phyloP scores from a whole-genome alignment of 1,140 invertebrate genomes.

The Sarcophaga peregrina region DNA sequence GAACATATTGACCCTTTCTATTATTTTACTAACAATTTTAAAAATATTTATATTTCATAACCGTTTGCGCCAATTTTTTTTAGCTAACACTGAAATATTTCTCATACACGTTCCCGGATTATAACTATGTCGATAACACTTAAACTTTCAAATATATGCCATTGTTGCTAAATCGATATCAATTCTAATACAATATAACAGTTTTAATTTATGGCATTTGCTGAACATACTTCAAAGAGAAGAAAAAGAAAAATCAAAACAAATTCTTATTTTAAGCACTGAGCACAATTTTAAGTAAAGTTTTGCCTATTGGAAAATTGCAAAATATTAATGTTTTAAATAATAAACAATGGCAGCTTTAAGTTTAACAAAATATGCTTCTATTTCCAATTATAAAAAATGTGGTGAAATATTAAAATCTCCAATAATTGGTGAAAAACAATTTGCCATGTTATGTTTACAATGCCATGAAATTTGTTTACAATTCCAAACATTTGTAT shows the following conservation, averaged over 20 bases:
- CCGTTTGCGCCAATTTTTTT: too few relatives aligned
- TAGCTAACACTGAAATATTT: too few relatives aligned
- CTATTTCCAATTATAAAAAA: constrained; percentile 23
- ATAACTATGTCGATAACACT: too few relatives aligned
- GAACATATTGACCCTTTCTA: too few relatives aligned
- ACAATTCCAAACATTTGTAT: constrained; percentile 32
- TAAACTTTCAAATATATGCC: too few relatives aligned
- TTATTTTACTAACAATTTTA: too few relatives aligned
- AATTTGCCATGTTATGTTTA: constrained; percentile 23
- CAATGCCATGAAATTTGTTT: constrained; percentile 35
- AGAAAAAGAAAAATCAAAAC: neutral
- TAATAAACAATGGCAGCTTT: neutral
- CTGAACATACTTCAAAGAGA: neutral
- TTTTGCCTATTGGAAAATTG: neutral
- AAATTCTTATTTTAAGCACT: neutral
- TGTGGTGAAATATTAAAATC: constrained; percentile 37
- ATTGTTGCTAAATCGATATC: too few relatives aligned
- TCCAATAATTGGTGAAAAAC: constrained; percentile 13
- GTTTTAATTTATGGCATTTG: neutral
- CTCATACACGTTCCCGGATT: too few relatives aligned
- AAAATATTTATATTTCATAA: too few relatives aligned
- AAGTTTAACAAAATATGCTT: neutral
- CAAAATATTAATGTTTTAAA: neutral
- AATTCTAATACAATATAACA: too few relatives aligned
- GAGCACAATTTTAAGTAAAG: neutral